Base-by-base conservation (phyloP, 2,888 invertebrate species). In the Pammene fasciana region DNA sequence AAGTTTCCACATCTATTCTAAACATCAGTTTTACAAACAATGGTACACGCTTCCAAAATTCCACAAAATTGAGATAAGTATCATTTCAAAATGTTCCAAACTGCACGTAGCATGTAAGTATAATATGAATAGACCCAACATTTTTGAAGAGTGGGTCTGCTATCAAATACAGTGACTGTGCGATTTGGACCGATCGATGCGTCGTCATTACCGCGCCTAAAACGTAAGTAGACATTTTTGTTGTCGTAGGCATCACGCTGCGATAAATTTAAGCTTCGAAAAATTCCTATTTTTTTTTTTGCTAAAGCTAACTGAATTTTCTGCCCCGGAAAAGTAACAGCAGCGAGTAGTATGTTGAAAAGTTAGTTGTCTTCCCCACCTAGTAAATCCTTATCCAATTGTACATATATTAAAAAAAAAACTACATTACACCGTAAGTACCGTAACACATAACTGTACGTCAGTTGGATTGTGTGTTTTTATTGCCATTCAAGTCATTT, bases 141-240 rank as follows among this genome's bases (percentile, higher is more conserved):
- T 78, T 80, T 82, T 82, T 80, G 79, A 75, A 74, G 68, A 72
- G 74, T 73, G 67, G 71, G 72, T 73, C 72, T 71, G 76, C 87
- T 86, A 90, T 90, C 89, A 89, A 89, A 86, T 82, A 76, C 74
- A 77, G 81, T 90, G 90, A 89, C 88, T 78, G 73, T 78, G 88
- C 90, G 72, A 75, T 87, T 86, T 78, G 75, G 72, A 54, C 46
- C 79, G 82, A 85, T 86, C 86, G 84, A 85, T 85, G 79, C 75
- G 73, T 75, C 71, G 73, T 82, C 82, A 84, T 85, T 85, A 85
- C 73, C 73, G 76, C 76, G 77, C 77, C 73, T 76, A 73, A 75
- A 72, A 72, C 70, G 70, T 70, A 65, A 65, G 70, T 65, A 70
- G 70, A 70, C 65, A 70, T 65, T 70, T 70, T 70, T 65, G 70